Evolutionary conservation across 2,888 invertebrate species (phyloP).

Genomic region (Pseudoips prasinana): DNA sequence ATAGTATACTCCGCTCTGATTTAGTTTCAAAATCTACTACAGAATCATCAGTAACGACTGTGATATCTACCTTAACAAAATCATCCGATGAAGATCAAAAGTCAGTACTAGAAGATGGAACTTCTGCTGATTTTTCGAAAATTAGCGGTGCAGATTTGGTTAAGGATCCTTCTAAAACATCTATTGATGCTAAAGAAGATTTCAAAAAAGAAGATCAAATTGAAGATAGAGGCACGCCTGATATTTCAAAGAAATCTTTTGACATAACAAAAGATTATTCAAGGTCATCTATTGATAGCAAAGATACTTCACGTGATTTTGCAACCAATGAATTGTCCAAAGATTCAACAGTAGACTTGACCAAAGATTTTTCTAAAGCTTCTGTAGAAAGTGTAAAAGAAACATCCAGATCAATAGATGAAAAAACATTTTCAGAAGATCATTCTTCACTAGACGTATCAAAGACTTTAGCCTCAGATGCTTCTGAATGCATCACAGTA

Average conservation of each 20-base stretch:
- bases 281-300: constrained; percentile 75
- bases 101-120: constrained; percentile 70
- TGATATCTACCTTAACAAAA: constrained; percentile 70
- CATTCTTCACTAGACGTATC: constrained; percentile 75
- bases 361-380: constrained; percentile 72
- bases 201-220: constrained; percentile 57
- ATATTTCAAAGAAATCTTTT: constrained; percentile 73
- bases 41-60: constrained; percentile 75
- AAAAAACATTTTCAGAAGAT: constrained; percentile 75
- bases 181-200: constrained; percentile 68
- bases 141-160: constrained; percentile 71
- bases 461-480: constrained; percentile 76
- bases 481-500: constrained; percentile 64
- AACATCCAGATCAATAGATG: constrained; percentile 71
- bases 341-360: constrained; percentile 73
- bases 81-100: constrained; percentile 75
- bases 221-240: constrained; percentile 70
- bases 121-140: constrained; percentile 74
- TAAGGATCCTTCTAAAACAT: constrained; percentile 71
- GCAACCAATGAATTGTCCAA: constrained; percentile 75
- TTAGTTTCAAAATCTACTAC: constrained; percentile 73
- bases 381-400: constrained; percentile 75
- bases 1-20: constrained; percentile 56
- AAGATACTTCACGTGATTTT: constrained; percentile 76
- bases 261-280: constrained; percentile 76